phyloP scores from a whole-genome alignment of 2,888 invertebrate species.

The Heterodera filipjevi region DNA sequence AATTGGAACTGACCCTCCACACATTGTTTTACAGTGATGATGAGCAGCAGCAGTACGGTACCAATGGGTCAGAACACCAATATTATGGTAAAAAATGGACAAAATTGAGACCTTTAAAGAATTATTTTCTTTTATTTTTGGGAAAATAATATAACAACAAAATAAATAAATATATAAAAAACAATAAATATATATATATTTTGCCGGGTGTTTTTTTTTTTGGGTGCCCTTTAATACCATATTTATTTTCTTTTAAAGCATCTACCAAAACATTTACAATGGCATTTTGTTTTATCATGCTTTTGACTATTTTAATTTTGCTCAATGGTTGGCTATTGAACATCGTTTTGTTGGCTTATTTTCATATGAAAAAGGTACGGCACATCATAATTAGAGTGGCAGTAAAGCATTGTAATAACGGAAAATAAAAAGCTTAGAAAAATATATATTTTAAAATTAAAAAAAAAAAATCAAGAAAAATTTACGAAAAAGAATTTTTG shows the following conservation, averaged over 20 bases:
- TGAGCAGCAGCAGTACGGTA: background rate
- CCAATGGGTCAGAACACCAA: background rate
- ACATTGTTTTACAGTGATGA: background rate
- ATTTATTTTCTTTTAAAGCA: background rate
- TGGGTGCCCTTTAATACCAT: no score
- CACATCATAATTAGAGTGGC: background rate
- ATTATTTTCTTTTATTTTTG: no score
- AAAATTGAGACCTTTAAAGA: no score
- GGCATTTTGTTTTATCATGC: slow-evolving; percentile 37
- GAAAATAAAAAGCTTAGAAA: background rate
- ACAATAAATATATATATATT: no score
- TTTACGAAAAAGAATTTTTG: no score
- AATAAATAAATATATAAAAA: no score
- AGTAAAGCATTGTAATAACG: no score
- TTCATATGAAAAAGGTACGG: slow-evolving; percentile 33
- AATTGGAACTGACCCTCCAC: slow-evolving; percentile 1
- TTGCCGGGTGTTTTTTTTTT: no score
- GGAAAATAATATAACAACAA: no score
- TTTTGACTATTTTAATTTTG: slow-evolving; percentile 34
- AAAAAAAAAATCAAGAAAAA: no score
- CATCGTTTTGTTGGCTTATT: slow-evolving; percentile 43
- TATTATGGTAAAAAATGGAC: background rate
- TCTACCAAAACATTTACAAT: background rate
- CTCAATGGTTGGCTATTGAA: slow-evolving; percentile 44
- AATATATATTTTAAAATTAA: background rate